Evolutionary conservation across 2,888 invertebrate species (phyloP).

Genomic region (Ochropleura leucogaster): DNA sequence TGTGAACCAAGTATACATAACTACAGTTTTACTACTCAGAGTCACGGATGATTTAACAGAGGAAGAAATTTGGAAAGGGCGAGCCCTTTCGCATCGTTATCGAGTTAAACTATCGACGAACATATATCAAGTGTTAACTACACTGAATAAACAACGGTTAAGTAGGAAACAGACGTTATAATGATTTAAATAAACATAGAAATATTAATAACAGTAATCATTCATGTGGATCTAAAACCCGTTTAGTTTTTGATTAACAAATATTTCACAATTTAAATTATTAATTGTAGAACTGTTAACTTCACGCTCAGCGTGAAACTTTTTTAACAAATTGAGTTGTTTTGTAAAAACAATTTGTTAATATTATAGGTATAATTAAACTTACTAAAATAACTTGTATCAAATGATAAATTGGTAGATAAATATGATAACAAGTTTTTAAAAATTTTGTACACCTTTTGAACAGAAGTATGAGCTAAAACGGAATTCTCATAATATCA

Average conservation of each 20-base stretch:
- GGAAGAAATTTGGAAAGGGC: slow-evolving; percentile 67
- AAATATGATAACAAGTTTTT: neutral
- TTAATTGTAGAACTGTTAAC: slow-evolving; percentile 52
- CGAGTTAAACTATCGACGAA: slow-evolving; percentile 60
- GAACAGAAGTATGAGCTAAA: neutral
- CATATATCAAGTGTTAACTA: slow-evolving; percentile 58
- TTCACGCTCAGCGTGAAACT: slow-evolving; percentile 62
- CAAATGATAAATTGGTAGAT: slow-evolving; percentile 29
- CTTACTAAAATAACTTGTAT: slow-evolving; percentile 15
- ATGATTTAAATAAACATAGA: slow-evolving; percentile 52
- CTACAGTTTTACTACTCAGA: slow-evolving; percentile 78
- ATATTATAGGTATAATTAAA: slow-evolving; percentile 7
- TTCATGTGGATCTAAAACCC: slow-evolving; percentile 30
- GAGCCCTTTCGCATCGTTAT: slow-evolving; percentile 66
- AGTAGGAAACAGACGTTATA: slow-evolving; percentile 41
- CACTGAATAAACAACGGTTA: slow-evolving; percentile 36
- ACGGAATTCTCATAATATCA: neutral
- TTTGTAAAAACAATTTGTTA: slow-evolving; percentile 42
- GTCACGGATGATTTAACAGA: slow-evolving; percentile 84
- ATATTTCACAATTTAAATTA: slow-evolving; percentile 49
- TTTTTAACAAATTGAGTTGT: slow-evolving; percentile 54
- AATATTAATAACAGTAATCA: slow-evolving; percentile 50
- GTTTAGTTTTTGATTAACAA: slow-evolving; percentile 53
- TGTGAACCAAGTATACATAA: slow-evolving; percentile 74
- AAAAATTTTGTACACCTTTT: neutral